Evolutionary conservation across 2,888 invertebrate species (phyloP), one percentile per base, ranked within the genome.

Genomic region (Pollenia angustigena): DNA sequence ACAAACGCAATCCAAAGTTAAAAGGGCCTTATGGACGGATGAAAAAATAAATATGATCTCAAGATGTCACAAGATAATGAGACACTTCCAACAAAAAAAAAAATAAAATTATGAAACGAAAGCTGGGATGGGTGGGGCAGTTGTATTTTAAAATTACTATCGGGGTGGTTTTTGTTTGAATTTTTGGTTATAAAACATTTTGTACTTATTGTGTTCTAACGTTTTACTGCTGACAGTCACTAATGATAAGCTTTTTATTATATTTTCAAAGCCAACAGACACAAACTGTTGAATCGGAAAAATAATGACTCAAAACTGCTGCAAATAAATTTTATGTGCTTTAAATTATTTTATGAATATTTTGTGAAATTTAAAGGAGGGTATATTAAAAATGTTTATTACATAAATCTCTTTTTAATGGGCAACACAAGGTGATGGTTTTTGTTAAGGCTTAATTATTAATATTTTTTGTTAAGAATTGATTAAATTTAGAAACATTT

Each of bases 261-360:
- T n/a, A 60, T 23, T 32, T 32, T 32, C 6, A 72, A 32, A 12
- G 32, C 12, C 56, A 74, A 58, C 42, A 50, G 10, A 40, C 42
- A 52, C 42, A 75, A 81, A 75, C 75, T 75, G 75, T 85, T 85
- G 52, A 81, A 64, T 66, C 54, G 50, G 48, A 42, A 62, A 74
- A 66, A 54, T 44, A 66, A 72, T 40, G 46, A 64, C 32, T 18
- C 66, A 81, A 74, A 81, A 66, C 42, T 66, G 42, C 56, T 58
- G 42, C 18, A 16, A 48, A 32, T 40, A 12, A 58, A 74, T 46
- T 68, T 58, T 75, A 16, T 75, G 8, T 4, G 66, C 46, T 10
- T 23, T 58, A 42, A 60, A 71, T 72, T 12, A 44, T 60, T 62
- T 44, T 32, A 32, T 32, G 32, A 32, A 32, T 32, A 32, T 32